Evolutionary conservation across 2,113 vertebrate species (phyloP).

Genomic region (Neotragus moschatus): DNA sequence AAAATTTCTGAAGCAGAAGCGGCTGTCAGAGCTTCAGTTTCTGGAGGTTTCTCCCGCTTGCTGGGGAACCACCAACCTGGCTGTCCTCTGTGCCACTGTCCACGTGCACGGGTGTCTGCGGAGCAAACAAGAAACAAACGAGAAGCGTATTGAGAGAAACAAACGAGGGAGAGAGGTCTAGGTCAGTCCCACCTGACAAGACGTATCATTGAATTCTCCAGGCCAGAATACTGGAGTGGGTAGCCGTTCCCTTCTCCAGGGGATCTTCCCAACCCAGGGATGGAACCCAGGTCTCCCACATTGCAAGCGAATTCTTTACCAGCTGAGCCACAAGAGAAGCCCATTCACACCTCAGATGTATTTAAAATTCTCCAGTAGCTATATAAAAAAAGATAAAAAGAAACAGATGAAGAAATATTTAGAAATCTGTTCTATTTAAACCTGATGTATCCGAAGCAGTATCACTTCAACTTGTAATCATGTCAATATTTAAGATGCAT

Average conservation of each 20-base stretch:
- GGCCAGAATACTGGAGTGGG: background rate
- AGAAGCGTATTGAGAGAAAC: background rate
- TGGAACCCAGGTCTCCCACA: background rate
- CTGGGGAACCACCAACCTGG: background rate
- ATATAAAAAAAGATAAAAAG: background rate
- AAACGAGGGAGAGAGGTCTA: rapidly evolving
- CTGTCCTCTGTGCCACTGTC: background rate
- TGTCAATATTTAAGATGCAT: background rate
- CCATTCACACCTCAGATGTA: background rate
- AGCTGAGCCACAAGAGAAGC: background rate
- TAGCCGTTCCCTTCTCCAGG: background rate
- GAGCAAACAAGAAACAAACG: too few species aligned
- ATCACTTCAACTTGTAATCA: background rate
- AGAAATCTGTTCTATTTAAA: background rate
- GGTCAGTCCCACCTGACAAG: rapidly evolving
- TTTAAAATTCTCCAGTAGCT: background rate
- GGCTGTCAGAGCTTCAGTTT: background rate
- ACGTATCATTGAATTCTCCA: background rate
- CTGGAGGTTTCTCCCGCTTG: background rate
- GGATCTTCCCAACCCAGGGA: background rate
- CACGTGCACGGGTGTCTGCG: rapidly evolving
- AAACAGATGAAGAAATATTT: background rate
- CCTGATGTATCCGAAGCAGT: background rate
- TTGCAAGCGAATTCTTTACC: background rate
- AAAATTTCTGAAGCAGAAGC: background rate